phyloP scores from a whole-genome alignment of 2,113 vertebrate species.

The Perognathus longimembris region DNA sequence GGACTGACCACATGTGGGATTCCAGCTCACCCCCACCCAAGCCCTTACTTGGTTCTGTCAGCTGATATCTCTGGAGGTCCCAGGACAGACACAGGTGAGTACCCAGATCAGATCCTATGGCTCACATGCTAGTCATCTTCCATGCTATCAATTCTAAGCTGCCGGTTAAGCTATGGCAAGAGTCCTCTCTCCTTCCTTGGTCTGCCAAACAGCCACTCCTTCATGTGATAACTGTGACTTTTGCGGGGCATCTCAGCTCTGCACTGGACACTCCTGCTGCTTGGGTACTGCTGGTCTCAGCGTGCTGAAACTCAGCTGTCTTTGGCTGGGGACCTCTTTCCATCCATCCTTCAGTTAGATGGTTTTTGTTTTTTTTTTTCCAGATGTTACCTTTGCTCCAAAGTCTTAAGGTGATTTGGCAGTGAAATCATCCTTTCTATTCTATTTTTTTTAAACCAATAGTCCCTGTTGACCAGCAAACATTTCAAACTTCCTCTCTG shows the following conservation, averaged over 20 bases:
- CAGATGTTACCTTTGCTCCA: neutral
- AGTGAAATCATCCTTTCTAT: neutral
- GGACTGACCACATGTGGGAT: neutral
- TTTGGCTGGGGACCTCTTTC: too few relatives aligned
- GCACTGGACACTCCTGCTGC: neutral
- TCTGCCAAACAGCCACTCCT: neutral
- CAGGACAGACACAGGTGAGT: neutral
- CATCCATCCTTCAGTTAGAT: neutral
- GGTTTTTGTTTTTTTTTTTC: neutral
- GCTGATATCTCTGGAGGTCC: neutral
- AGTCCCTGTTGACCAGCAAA: neutral
- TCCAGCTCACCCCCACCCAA: neutral
- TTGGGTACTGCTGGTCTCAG: neutral
- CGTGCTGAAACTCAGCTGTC: neutral
- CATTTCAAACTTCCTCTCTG: neutral
- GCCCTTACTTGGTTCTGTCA: neutral
- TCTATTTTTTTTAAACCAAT: neutral
- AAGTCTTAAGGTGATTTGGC: slow-evolving; percentile 2
- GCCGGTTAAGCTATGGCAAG: neutral
- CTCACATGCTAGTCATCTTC: neutral
- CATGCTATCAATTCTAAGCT: too few relatives aligned
- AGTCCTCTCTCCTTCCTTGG: neutral
- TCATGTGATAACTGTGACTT: neutral
- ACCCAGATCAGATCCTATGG: neutral
- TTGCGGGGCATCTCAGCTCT: neutral